Conservation (phyloP, 2,888 invertebrate species). For the Diachrysia chrysitis region DNA sequence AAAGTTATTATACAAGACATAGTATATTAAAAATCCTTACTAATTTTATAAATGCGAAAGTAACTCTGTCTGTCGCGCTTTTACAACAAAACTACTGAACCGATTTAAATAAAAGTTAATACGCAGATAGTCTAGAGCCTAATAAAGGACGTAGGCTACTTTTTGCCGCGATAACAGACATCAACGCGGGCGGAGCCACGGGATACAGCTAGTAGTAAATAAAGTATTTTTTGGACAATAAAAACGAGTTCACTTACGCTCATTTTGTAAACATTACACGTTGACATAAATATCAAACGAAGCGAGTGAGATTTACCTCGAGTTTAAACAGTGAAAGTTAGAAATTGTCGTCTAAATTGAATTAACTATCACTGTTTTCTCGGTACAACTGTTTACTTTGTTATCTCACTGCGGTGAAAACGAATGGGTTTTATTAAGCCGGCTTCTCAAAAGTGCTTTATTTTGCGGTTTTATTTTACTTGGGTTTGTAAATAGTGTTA, state of each 20-base stretch:
- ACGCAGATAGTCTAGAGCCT: no score
- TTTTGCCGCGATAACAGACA: no score
- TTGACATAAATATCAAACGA: constrained; percentile 34
- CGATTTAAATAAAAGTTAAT: no score
- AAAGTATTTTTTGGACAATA: neutral
- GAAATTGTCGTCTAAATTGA: constrained; percentile 51
- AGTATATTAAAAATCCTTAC: no score
- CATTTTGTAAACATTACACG: constrained; percentile 30
- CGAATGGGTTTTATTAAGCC: neutral
- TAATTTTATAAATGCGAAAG: no score
- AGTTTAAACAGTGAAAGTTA: constrained; percentile 52
- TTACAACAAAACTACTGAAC: no score
- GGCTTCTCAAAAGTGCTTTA: neutral
- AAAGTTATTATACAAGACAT: no score
- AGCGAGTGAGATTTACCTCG: constrained; percentile 32
- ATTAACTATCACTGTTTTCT: constrained; percentile 37
- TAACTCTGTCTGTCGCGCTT: no score
- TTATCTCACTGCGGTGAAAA: constrained; percentile 36
- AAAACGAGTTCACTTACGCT: neutral
- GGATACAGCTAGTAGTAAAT: no score
- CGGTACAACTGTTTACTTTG: constrained; percentile 25
- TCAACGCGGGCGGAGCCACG: no score
- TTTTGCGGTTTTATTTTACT: neutral
- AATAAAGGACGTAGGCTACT: no score
- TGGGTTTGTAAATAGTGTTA: neutral